Base-by-base conservation (phyloP, 2,888 invertebrate species). In the Eristalinus sepulchralis region DNA sequence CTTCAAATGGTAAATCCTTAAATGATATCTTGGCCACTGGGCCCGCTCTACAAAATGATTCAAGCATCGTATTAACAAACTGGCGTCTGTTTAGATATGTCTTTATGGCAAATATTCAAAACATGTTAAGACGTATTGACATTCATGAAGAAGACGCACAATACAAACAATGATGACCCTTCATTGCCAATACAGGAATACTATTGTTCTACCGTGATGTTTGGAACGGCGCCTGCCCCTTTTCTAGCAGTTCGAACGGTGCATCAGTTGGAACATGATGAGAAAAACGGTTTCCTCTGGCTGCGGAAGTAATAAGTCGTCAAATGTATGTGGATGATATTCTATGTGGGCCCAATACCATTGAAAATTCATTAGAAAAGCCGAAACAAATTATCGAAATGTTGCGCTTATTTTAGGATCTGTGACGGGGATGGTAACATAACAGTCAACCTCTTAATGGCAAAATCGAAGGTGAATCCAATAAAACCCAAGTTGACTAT, bases 11-110 rank as follows among this genome's bases (percentile, higher is more conserved):
- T n/a, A n/a, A n/a, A n/a, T n/a, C n/a, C n/a, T n/a, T n/a, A n/a
- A 84, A 87, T 63, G 75, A 79, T 10, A 24, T 87, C 17, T 66
- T 87, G 2, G 64, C 64, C 27, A 22, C 63, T 6, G 82, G 82
- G 0, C 79, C 83, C 3, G 55, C 70, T 17, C 60, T 87, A 4
- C 86, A 84, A 20, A 70, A 60, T 13, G 84, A 87, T 13, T 57
- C 82, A n/a, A 47, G 59, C 4, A 5, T 57, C 1, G 20, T 87
- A 6, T 53, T 87, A 39, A n/a, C 67, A 1, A 82, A 78, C 22
- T 87, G 77, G 83, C 55, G 80, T 0, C 47, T 75, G 31, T 79
- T 39, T 22, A 24, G 36, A 17, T 67, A 55, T 20, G 78, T 70
- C 0, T 78, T 76, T 5, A 71, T 55, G 11, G 71, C 55, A 5